phyloP scores from a whole-genome alignment of 2,113 vertebrate species.

The Nestor notabilis region DNA sequence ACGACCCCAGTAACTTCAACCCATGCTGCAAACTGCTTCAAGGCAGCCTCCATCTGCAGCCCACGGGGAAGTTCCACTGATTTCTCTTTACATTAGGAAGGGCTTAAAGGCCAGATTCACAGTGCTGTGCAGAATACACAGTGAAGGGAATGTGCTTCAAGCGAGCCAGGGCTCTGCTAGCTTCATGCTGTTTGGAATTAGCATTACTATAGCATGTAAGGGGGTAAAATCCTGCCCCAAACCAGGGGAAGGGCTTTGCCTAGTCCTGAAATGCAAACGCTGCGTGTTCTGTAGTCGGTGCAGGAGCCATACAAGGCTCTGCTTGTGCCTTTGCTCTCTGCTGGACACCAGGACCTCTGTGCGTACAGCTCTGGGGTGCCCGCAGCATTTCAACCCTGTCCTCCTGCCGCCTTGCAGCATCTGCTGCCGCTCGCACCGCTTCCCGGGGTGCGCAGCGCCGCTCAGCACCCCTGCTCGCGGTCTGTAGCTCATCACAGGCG shows the following conservation, averaged over 20 bases:
- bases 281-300: fast-evolving
- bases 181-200: neutral
- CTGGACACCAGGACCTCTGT: fast-evolving
- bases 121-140: neutral
- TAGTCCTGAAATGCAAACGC: fast-evolving
- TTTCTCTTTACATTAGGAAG: neutral
- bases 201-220: fast-evolving
- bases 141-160: fast-evolving
- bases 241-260: neutral
- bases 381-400: fast-evolving
- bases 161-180: fast-evolving
- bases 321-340: fast-evolving
- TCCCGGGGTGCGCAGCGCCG: fast-evolving
- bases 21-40: neutral
- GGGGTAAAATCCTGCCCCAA: neutral
- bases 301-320: fast-evolving
- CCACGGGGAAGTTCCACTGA: too few relatives aligned
- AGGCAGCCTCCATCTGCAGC: neutral
- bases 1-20: neutral
- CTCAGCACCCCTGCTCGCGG: neutral
- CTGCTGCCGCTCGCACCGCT: too few relatives aligned
- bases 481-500: neutral
- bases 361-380: neutral
- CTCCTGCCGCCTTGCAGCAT: fast-evolving
- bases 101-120: neutral